Percentiles rank a stretch among this genome's conserved stretches.
Evolutionary conservation across 1,140 invertebrate species (phyloP).

Genomic region (Aplysia californica): DNA sequence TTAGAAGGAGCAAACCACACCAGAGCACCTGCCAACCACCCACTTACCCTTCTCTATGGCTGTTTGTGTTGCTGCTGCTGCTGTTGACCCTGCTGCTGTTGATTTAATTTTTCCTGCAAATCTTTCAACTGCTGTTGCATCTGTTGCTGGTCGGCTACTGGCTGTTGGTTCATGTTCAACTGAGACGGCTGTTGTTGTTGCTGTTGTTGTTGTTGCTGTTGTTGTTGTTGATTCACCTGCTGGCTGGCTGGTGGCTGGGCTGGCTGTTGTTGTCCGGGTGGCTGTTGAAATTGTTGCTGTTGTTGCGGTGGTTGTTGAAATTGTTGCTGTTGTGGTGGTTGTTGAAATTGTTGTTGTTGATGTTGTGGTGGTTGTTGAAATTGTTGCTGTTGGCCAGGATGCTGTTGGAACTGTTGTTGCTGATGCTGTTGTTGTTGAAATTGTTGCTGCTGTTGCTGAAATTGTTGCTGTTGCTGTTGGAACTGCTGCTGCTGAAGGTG

Average conservation of each 20-base stretch:
- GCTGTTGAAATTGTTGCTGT: slow-evolving; percentile 1
- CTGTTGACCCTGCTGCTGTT: slow-evolving; percentile 14
- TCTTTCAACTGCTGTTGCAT: slow-evolving; percentile 16
- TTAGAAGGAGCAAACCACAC: too few relatives aligned
- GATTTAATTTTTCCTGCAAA: slow-evolving; percentile 8
- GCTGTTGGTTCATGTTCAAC: not conserved
- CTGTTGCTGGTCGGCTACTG: slow-evolving; percentile 3
- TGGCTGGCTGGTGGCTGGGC: slow-evolving; percentile 27
- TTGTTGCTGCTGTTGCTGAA: slow-evolving; percentile 6
- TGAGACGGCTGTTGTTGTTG: slow-evolving; percentile 30
- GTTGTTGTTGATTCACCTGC: slow-evolving; percentile 39
- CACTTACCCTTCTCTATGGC: too few relatives aligned
- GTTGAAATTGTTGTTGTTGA: slow-evolving; percentile 11
- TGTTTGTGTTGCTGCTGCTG: too few relatives aligned
- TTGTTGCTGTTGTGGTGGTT: slow-evolving; percentile 35
- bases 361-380: slow-evolving; percentile 17
- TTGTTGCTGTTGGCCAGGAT: not conserved
- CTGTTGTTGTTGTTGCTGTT: slow-evolving; percentile 19
- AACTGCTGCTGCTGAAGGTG: slow-evolving; percentile 34
- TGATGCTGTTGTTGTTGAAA: not conserved
- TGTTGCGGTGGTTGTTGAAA: slow-evolving; percentile 36
- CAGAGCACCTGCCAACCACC: too few relatives aligned
- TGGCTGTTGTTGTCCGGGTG: slow-evolving; percentile 28
- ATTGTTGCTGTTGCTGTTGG: slow-evolving; percentile 18
- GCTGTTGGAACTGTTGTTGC: slow-evolving; percentile 5